Evolutionary conservation across 2,113 vertebrate species (phyloP).

Genomic region (Hyperopisus bebe): DNA sequence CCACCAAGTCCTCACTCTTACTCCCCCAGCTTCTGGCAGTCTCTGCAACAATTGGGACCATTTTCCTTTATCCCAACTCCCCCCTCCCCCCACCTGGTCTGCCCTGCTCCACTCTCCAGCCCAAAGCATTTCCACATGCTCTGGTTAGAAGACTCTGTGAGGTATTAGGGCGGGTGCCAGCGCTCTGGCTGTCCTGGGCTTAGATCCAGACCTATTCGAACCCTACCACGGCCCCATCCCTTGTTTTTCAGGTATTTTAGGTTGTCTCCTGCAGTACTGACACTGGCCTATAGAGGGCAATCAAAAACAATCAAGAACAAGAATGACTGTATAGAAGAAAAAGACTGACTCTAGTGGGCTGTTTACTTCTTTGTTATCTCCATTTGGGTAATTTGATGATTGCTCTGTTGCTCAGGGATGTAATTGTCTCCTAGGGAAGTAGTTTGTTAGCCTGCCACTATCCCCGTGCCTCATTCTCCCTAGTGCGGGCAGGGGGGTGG

Average conservation of each 20-base stretch:
- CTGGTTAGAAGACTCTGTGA: conserved; percentile 36
- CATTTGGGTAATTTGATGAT: conserved; percentile 14
- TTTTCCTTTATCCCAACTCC: conserved; percentile 31
- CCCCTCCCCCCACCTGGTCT: conserved; percentile 24
- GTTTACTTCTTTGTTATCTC: neutral
- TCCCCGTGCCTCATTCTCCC: neutral
- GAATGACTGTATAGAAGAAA: neutral
- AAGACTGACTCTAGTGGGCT: neutral
- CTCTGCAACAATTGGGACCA: conserved; percentile 51
- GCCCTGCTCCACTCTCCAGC: conserved; percentile 28
- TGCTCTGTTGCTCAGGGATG: neutral
- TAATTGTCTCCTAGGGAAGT: neutral
- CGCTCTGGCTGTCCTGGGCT: conserved; percentile 37
- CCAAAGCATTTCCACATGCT: conserved; percentile 63
- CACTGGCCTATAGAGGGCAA: neutral
- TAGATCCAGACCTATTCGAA: conserved; percentile 47
- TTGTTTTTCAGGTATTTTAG: conserved; percentile 54
- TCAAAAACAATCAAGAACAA: neutral
- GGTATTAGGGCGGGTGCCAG: conserved; percentile 40
- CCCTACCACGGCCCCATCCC: conserved; percentile 47
- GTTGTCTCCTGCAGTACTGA: conserved; percentile 17
- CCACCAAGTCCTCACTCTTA: neutral
- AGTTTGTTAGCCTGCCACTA: neutral
- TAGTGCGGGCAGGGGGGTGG: no score
- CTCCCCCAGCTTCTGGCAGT: conserved; percentile 39